These are phyloP conservation scores for Amitus sp. DNA, from an alignment of 2,888 invertebrate species.

Conservation along the genomic window DNA sequence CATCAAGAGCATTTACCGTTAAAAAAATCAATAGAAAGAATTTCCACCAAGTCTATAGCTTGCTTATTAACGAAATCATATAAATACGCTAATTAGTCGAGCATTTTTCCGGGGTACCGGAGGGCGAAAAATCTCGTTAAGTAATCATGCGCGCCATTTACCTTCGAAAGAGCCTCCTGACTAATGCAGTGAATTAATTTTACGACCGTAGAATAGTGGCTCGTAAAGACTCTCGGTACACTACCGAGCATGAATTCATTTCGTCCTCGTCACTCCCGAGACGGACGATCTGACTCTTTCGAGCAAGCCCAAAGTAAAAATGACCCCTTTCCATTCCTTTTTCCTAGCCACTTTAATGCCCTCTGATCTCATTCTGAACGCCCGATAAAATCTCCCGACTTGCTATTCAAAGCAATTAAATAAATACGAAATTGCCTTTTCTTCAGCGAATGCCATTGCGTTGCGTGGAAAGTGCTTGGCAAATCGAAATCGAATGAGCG, in stretches of 20 bases:
- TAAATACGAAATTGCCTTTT: too few species aligned
- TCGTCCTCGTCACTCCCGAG: constrained; percentile 21
- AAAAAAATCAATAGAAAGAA: too few species aligned
- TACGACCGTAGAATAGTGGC: constrained; percentile 35
- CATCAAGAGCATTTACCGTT: too few species aligned
- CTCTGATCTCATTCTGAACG: not conserved
- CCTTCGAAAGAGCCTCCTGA: constrained; percentile 36
- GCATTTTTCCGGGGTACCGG: constrained; percentile 3
- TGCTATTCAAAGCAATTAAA: not conserved
- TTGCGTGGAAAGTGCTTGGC: too few species aligned
- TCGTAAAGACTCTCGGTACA: constrained; percentile 37
- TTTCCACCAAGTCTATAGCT: too few species aligned
- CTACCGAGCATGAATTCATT: constrained; percentile 18
- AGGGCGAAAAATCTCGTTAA: constrained; percentile 25
- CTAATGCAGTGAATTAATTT: constrained; percentile 40
- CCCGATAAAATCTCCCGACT: not conserved
- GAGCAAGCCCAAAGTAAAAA: constrained; percentile 28
- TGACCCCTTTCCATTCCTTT: constrained; percentile 30
- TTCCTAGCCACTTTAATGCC: not conserved
- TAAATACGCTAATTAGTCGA: not conserved
- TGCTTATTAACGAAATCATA: too few species aligned
- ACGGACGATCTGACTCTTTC: constrained; percentile 2
- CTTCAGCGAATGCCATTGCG: too few species aligned
- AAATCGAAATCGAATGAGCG: too few species aligned
- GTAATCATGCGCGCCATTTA: constrained; percentile 26